phyloP scores from a whole-genome alignment of 2,113 vertebrate species.

The Datnioides undecimradiatus region DNA sequence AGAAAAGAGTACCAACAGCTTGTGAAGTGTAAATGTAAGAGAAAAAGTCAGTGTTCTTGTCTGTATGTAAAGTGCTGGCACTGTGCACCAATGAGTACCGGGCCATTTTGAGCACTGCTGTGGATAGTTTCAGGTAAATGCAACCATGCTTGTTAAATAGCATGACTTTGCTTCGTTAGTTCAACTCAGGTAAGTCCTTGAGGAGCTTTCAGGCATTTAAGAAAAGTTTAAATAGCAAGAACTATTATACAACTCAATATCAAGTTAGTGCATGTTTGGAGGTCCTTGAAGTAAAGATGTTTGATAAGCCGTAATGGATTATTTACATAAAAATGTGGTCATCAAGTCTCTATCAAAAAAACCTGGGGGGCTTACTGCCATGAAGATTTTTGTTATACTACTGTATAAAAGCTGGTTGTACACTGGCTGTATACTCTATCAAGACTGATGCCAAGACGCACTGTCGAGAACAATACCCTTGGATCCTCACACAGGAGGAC shows the following conservation, averaged over 20 bases:
- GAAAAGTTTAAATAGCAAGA: background rate
- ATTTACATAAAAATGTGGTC: background rate
- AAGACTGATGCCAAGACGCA: background rate
- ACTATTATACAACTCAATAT: background rate
- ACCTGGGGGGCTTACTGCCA: background rate
- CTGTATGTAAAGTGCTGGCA: too few species aligned
- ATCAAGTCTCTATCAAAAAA: background rate
- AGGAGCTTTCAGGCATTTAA: background rate
- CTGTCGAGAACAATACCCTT: constrained; percentile 6
- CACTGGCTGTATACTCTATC: background rate
- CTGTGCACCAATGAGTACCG: too few species aligned
- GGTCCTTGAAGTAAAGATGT: background rate
- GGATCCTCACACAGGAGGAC: constrained; percentile 16
- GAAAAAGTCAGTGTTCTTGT: too few species aligned
- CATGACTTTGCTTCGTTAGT: background rate
- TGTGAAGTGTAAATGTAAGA: too few species aligned
- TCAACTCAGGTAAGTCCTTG: background rate
- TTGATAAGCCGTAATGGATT: background rate
- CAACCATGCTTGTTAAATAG: background rate
- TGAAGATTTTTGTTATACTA: background rate
- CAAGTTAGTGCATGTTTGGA: too few species aligned
- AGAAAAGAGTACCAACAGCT: too few species aligned
- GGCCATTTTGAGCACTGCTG: too few species aligned
- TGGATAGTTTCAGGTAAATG: background rate
- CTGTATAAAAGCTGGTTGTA: background rate